These are phyloP conservation scores for Pelmatolapia mariae DNA, from an alignment of 2,113 vertebrate genomes.

Conservation along the genomic window DNA sequence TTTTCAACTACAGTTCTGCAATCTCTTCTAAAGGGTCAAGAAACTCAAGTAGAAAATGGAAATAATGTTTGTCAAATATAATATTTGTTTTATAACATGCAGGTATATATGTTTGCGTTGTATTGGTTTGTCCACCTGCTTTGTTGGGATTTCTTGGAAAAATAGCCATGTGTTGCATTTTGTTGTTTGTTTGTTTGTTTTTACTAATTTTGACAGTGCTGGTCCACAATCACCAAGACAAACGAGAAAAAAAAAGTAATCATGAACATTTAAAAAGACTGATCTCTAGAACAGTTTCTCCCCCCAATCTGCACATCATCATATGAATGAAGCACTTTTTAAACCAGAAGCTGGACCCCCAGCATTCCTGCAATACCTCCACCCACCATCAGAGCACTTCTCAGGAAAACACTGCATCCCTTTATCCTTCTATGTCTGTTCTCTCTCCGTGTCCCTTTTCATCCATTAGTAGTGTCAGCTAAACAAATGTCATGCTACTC, in stretches of 20 bases:
- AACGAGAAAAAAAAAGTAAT: not conserved
- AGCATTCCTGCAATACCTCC: conserved; percentile 4
- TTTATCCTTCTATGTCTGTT: not conserved
- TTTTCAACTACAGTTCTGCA: not conserved
- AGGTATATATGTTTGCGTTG: not conserved
- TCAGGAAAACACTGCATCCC: conserved; percentile 17
- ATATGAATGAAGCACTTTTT: not conserved
- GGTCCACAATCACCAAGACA: not conserved
- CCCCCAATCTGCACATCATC: not conserved
- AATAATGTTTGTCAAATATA: not conserved
- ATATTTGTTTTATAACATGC: not conserved
- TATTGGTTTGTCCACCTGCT: not conserved
- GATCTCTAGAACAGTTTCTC: not conserved
- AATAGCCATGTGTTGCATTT: not conserved
- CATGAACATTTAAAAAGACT: not conserved
- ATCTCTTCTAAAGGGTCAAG: not conserved
- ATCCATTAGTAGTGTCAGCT: not conserved
- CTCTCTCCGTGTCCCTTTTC: not conserved
- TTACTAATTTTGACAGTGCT: not conserved
- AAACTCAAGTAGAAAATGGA: not conserved
- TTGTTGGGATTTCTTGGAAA: not conserved
- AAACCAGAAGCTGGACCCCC: not conserved
- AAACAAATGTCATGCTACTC: not conserved
- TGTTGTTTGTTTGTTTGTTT: not conserved
- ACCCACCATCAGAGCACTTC: conserved; percentile 3